Conservation (phyloP, 2,113 vertebrate species). For the Pseudopipra pipra region DNA sequence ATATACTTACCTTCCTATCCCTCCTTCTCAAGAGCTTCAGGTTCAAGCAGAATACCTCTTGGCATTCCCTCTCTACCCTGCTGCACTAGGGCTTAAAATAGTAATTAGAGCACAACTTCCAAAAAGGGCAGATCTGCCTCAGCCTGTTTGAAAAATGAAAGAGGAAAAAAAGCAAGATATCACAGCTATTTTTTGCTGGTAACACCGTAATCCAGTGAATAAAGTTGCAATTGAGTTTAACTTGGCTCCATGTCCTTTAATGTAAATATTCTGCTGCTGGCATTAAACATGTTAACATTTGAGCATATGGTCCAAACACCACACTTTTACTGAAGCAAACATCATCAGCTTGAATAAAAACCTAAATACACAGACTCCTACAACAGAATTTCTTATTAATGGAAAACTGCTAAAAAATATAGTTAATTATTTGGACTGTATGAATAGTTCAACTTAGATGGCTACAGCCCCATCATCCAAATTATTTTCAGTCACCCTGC, state of each 20-base stretch:
- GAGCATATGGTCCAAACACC: background rate
- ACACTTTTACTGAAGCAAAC: background rate
- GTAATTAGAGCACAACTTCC: background rate
- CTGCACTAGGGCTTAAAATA: background rate
- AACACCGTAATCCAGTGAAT: constrained; percentile 30
- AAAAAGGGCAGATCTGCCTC: background rate
- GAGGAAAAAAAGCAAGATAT: background rate
- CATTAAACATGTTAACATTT: constrained; percentile 1
- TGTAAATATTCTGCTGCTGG: constrained; percentile 30
- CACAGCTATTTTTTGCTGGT: background rate
- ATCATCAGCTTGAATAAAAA: background rate
- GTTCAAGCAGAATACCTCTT: background rate
- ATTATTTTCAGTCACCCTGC: background rate
- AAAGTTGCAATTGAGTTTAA: constrained; percentile 21
- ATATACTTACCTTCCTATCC: background rate
- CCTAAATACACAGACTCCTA: background rate
- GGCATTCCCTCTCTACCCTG: background rate
- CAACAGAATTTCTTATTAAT: background rate
- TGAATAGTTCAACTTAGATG: background rate
- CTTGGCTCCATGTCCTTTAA: constrained; percentile 1
- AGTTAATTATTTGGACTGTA: background rate
- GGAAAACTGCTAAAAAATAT: background rate
- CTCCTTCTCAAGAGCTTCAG: background rate
- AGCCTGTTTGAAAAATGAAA: background rate
- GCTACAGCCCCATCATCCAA: background rate